Base-by-base conservation (phyloP, 2,888 invertebrate genomes). In the Pristionchus fissidentatus region DNA sequence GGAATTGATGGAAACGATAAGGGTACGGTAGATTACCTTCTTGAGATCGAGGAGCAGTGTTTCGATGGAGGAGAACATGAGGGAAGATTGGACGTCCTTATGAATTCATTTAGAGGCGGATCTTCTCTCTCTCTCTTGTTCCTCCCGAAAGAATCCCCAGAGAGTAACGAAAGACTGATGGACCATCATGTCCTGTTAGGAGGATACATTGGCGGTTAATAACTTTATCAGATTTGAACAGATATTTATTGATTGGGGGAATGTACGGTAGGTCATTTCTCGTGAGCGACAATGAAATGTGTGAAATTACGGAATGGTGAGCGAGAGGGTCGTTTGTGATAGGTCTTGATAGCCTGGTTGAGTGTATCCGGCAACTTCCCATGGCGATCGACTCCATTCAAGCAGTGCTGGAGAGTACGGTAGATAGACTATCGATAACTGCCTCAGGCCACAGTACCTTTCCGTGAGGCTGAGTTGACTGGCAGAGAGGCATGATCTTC, bases 51-150 rank as follows among this genome's bases (percentile, higher is more conserved):
- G 57, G 35, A 79, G 55, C 0, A 79, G 79, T 10, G 79, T 79
- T n/a, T 79, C 79, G 22, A 79, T 79, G 26, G 79, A 79, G 8
- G 79, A 38, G 79, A 79, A 79, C 79, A 79, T 79, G 79, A 55
- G 41, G 49, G 49, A n/a, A 13, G 5, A 38, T 4, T 26, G 32
- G 75, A 49, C 49, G 75, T 77, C 49, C 22, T 77, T 49, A 77
- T 77, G 75, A 77, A 77, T 77, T 75, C 75, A 75, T 75, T 46
- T 35, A 46, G 75, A 49, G 49, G 35, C 41, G 38, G 35, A 22
- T 7, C 57, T 41, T 79, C 57, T 79, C 49, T 22, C 46, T 77
- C 41, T 43, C 57, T 79, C 49, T 22, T 26, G 46, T 29, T 43
- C 79, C 22, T 8, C 41, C 29, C 79, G 38, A 32, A 10, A 1